A percentile compares a stretch with the other conserved stretches of the same genome.
Conservation (phyloP, 2,797 vertebrate species). For the Pseudomugil gertrudae region DNA sequence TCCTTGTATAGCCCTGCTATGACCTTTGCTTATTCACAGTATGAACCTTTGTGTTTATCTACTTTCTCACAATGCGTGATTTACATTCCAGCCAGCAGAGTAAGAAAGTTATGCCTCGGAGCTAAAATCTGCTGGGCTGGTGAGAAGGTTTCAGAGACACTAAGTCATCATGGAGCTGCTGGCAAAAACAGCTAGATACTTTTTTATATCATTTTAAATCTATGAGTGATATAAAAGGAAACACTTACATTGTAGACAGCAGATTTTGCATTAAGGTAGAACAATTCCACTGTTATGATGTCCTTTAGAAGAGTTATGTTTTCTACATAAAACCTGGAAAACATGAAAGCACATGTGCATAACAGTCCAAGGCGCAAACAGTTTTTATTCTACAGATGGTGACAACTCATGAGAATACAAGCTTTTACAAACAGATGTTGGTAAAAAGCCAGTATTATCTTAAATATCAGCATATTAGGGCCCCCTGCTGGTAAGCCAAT, state of each 20-base stretch:
- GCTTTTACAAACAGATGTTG: background rate
- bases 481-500: conserved; percentile 63
- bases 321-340: conserved; percentile 88
- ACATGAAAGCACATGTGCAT: conserved; percentile 15
- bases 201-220: conserved; percentile 1
- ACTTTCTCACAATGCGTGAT: conserved; percentile 36
- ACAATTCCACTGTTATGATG: conserved; percentile 94
- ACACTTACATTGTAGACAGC: conserved; percentile 91
- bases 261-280: conserved; percentile 96
- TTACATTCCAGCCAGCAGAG: conserved; percentile 65
- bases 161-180: conserved; percentile 66
- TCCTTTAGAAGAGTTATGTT: conserved; percentile 97
- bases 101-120: conserved; percentile 59
- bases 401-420: background rate
- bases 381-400: background rate
- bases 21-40: conserved; percentile 44
- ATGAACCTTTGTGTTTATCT: conserved; percentile 37
- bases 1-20: conserved; percentile 26
- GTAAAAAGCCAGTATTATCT: background rate
- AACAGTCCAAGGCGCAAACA: background rate
- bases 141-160: conserved; percentile 54
- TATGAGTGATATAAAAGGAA: background rate
- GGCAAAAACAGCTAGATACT: conserved; percentile 9
- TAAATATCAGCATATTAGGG: conserved; percentile 28
- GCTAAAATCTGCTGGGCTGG: conserved; percentile 55